A percentile compares a stretch with the other conserved stretches of the same genome.
Conservation (phyloP, 2,888 invertebrate genomes). For the Hirtodrosophila histrioides region DNA sequence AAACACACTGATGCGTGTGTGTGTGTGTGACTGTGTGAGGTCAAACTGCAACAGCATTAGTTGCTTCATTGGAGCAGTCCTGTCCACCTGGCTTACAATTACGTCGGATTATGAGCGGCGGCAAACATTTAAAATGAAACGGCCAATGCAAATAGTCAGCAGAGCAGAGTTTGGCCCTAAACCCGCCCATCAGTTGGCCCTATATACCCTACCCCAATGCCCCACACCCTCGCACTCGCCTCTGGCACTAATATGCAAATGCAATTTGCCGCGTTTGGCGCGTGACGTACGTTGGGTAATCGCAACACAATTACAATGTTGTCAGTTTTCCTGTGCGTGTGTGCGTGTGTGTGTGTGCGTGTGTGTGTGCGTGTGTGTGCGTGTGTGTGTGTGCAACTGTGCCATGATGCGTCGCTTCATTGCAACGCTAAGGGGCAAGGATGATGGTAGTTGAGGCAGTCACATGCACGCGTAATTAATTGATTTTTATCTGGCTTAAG, state of each 20-base stretch:
- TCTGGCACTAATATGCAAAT: slow-evolving; percentile 75
- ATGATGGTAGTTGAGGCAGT: slow-evolving; percentile 28
- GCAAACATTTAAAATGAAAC: slow-evolving; percentile 79
- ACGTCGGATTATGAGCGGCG: slow-evolving; percentile 66
- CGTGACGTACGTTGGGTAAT: slow-evolving; percentile 81
- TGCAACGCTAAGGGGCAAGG: slow-evolving; percentile 40
- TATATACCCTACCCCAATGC: neutral
- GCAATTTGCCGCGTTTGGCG: slow-evolving; percentile 81
- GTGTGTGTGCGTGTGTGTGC: slow-evolving; percentile 25
- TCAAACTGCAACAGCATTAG: slow-evolving; percentile 47
- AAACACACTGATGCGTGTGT: slow-evolving; percentile 16
- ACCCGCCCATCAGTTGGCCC: slow-evolving; percentile 1
- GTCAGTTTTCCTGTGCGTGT: slow-evolving; percentile 38
- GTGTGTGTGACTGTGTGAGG: slow-evolving; percentile 28
- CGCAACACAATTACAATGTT: slow-evolving; percentile 80
- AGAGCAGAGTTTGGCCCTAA: slow-evolving; percentile 41
- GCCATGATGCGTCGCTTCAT: slow-evolving; percentile 51
- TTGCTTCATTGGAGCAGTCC: slow-evolving; percentile 25
- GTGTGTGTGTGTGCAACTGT: slow-evolving; percentile 31
- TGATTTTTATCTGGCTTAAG: slow-evolving; percentile 83
- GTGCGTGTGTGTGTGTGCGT: slow-evolving; percentile 22
- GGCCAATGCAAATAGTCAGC: slow-evolving; percentile 75
- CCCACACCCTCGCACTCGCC: slow-evolving; percentile 24
- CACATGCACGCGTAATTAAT: slow-evolving; percentile 82
- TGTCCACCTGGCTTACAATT: slow-evolving; percentile 64